Conservation (phyloP, 2,797 vertebrate species). For the Sebastiscus tertius region DNA sequence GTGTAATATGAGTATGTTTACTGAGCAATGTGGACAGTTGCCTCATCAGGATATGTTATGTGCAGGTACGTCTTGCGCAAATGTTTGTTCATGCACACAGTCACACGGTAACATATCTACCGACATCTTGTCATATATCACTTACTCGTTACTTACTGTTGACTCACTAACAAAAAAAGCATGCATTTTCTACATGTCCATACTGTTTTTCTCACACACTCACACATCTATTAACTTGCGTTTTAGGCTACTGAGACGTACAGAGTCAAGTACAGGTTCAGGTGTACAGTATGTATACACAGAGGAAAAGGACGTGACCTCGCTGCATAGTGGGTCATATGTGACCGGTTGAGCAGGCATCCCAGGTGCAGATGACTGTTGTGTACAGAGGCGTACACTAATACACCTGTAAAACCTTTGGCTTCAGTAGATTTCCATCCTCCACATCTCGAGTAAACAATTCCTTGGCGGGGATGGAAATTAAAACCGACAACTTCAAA, state of each 20-base stretch:
- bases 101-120: background rate
- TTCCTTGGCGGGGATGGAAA: background rate
- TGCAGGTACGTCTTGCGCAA: background rate
- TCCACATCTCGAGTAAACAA: background rate
- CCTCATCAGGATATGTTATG: background rate
- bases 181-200: background rate
- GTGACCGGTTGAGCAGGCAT: slow-evolving; percentile 45
- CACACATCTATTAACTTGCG: background rate
- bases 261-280: background rate
- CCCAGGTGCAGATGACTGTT: background rate
- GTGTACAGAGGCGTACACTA: background rate
- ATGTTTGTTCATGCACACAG: background rate
- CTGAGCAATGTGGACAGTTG: background rate
- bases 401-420: background rate
- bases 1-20: background rate
- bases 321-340: background rate
- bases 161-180: background rate
- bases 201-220: background rate
- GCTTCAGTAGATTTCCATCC: slow-evolving; percentile 23
- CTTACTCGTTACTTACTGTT: background rate
- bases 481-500: no score
- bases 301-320: background rate
- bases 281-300: background rate
- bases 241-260: background rate
- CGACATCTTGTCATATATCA: background rate